Evolutionary conservation across 1,140 invertebrate species (phyloP).

Genomic region (Meloidogyne hapla): DNA sequence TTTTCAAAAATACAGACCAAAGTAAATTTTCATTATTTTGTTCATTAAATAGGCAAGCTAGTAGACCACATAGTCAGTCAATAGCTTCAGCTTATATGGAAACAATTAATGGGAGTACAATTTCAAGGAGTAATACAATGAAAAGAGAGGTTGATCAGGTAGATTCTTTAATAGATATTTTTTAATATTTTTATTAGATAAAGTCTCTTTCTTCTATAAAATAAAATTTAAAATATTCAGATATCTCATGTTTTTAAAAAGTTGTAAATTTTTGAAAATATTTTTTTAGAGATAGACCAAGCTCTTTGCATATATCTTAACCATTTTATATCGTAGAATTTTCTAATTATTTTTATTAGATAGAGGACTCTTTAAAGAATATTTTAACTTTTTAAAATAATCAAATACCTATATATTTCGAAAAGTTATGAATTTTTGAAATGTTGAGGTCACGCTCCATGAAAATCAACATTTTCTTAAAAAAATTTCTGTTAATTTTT

Average conservation of each 20-base stretch:
- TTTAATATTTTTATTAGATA: neutral
- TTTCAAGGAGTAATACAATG: neutral
- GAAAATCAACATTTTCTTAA: no score
- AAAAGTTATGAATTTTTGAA: neutral
- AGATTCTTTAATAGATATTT: neutral
- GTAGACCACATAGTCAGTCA: slow-evolving; percentile 1
- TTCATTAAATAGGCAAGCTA: slow-evolving; percentile 7
- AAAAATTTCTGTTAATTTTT: neutral
- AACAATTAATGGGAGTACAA: slow-evolving; percentile 7
- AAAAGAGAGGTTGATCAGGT: neutral
- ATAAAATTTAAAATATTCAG: neutral
- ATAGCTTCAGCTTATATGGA: slow-evolving; percentile 13
- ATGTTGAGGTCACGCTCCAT: neutral
- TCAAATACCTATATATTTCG: neutral
- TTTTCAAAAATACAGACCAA: no score
- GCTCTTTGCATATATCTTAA: neutral
- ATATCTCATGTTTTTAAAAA: neutral
- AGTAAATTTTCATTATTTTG: no score
- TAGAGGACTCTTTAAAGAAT: neutral
- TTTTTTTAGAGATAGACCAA: no score
- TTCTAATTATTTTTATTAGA: neutral
- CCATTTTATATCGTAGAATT: neutral
- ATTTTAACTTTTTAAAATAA: neutral
- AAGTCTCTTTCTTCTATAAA: neutral
- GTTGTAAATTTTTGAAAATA: neutral